Evolutionary conservation across 2,888 invertebrate species (phyloP), one percentile per base, ranked within the genome.

Genomic region (Drepana falcataria): DNA sequence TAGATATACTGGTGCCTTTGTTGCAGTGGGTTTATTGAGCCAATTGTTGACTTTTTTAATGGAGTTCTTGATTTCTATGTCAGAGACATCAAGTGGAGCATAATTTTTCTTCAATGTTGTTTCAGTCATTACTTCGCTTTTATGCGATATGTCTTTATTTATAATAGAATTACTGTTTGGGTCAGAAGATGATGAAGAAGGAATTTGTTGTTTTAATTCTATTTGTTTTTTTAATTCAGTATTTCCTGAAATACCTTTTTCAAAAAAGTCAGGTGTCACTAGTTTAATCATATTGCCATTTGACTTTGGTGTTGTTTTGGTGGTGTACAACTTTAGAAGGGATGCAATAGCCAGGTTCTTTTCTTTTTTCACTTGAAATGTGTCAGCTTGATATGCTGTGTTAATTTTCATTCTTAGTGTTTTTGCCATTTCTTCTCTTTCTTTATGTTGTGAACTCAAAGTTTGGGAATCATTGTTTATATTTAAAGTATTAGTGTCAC

Each of bases 291-390:
- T 59, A 49, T 64, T 64, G 2, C 57, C 9, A 53, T 55, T 53
- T 5, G 59, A 4, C 6, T n/a, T 52, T 7, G 59, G 54, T 34
- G n/a, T 57, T 2, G 60, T 56, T 35, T 55, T 51, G 1, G 61
- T n/a, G 1, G 79, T 65, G 55, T 78, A 68, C 1, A 86, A 61
- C 49, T 73, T 79, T 2, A 87, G 56, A 2, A 88, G 62, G 5
- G 79, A 68, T 1, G 79, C 75, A 2, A 87, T 84, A 0, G 87
- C 88, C 0, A 79, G 69, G 56, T 87, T 85, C 47, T 75, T 77
- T 52, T 78, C 71, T 7, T 65, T 72, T 52, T 76, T 80, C 0
- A 61, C 52, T 57, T 70, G 67, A 4, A 69, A 63, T 21, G 74
- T 68, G 41, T 72, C 66, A 0, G 64, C 57, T 40, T 76, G 71